phyloP scores from a whole-genome alignment of 1,140 invertebrate genomes.

The Piezodorus guildinii region DNA sequence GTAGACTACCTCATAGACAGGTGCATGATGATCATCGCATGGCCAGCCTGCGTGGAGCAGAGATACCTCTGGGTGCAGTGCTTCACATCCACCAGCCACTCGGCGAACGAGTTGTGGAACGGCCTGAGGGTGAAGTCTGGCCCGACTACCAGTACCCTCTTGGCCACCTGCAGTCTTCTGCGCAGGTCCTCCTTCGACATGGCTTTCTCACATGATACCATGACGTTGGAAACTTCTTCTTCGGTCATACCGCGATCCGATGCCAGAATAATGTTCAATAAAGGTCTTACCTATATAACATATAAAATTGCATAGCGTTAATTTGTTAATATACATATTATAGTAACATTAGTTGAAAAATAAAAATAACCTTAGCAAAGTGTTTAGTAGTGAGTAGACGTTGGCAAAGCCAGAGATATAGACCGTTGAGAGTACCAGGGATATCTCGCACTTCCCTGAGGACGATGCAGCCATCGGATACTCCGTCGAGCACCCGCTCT shows the following conservation, averaged over 20 bases:
- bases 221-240: slow-evolving; percentile 65
- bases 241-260: slow-evolving; percentile 72
- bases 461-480: slow-evolving; percentile 84
- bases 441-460: slow-evolving; percentile 77
- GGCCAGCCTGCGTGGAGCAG: slow-evolving; percentile 74
- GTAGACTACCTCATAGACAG: slow-evolving; percentile 46
- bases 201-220: slow-evolving; percentile 66
- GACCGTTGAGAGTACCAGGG: slow-evolving; percentile 85
- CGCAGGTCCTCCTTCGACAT: slow-evolving; percentile 77
- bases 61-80: slow-evolving; percentile 91
- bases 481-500: slow-evolving; percentile 84
- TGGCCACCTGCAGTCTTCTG: slow-evolving; percentile 63
- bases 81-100: slow-evolving; percentile 91
- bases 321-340: no score
- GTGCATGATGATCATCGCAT: slow-evolving; percentile 78
- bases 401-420: slow-evolving; percentile 92
- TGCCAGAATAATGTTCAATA: slow-evolving; percentile 79
- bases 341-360: no score
- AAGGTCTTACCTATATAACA: slow-evolving; percentile 50
- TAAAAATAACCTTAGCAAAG: slow-evolving; percentile 51
- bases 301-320: not conserved
- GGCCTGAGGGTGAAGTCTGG: slow-evolving; percentile 48
- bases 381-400: slow-evolving; percentile 79
- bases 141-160: slow-evolving; percentile 52
- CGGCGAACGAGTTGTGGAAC: slow-evolving; percentile 84